Conservation (phyloP, 2,888 invertebrate species). For the Vandiemenella viatica region DNA sequence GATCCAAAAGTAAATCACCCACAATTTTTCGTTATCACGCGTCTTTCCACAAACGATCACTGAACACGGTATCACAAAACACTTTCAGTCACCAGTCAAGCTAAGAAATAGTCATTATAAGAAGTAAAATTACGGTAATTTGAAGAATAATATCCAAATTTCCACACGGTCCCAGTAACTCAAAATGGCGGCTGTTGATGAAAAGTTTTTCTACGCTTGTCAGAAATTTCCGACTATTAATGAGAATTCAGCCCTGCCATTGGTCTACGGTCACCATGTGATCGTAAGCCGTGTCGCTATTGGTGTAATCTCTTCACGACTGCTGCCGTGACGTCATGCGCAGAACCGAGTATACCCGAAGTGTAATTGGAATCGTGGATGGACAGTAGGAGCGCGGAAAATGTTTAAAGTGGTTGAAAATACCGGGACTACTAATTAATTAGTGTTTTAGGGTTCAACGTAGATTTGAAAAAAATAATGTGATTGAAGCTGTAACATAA, state of each 20-base stretch:
- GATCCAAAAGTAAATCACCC: constrained; percentile 29
- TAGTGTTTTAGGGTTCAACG: too few relatives aligned
- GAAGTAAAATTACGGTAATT: constrained; percentile 39
- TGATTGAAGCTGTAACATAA: too few relatives aligned
- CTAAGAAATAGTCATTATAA: constrained; percentile 25
- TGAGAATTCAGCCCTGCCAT: constrained; percentile 27
- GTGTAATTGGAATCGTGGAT: constrained; percentile 16
- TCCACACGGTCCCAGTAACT: constrained; percentile 62
- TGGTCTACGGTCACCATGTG: constrained; percentile 34
- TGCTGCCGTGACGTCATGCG: constrained; percentile 12
- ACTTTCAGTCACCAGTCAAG: constrained; percentile 19
- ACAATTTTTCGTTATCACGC: constrained; percentile 19
- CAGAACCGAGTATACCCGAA: constrained; percentile 17
- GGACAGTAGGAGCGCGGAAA: constrained; percentile 8
- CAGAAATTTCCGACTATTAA: constrained; percentile 50
- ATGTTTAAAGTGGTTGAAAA: too few relatives aligned
- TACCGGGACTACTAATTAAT: too few relatives aligned
- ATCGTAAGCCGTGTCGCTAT: constrained; percentile 24
- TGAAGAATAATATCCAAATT: constrained; percentile 56
- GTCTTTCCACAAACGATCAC: constrained; percentile 30
- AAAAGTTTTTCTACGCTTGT: constrained; percentile 91
- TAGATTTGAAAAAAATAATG: too few relatives aligned
- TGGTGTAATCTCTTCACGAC: constrained; percentile 24
- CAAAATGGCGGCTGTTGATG: constrained; percentile 94
- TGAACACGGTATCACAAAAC: constrained; percentile 19